phyloP scores from a whole-genome alignment of 2,797 vertebrate genomes.

The Sphenodon punctatus region DNA sequence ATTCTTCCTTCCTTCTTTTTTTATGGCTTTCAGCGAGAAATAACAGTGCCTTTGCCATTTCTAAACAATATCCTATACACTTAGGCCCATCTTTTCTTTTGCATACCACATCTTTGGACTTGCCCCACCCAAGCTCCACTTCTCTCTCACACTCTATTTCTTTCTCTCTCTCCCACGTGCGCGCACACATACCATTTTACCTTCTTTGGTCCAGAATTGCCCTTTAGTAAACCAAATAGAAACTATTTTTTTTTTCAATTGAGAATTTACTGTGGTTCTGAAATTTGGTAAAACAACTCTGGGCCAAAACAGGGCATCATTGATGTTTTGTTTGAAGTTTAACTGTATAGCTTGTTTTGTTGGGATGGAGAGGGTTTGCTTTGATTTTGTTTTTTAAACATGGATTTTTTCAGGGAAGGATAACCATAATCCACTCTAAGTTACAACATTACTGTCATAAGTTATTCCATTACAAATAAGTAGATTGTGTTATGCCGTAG shows the following conservation, averaged over 20 bases:
- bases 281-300: constrained; percentile 71
- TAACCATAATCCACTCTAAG: constrained; percentile 80
- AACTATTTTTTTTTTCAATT: constrained; percentile 51
- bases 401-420: constrained; percentile 78
- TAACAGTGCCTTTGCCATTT: constrained; percentile 73
- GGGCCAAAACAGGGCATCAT: constrained; percentile 75
- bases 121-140: constrained; percentile 38
- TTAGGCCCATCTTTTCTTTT: constrained; percentile 64
- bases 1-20: constrained; percentile 68
- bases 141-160: constrained; percentile 30
- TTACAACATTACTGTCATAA: constrained; percentile 83
- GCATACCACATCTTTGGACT: constrained; percentile 56
- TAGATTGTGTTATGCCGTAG: constrained; percentile 77
- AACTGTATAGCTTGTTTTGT: constrained; percentile 40
- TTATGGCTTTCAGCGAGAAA: constrained; percentile 72
- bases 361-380: constrained; percentile 58
- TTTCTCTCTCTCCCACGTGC: constrained; percentile 50
- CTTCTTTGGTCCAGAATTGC: constrained; percentile 79
- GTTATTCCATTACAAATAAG: constrained; percentile 78
- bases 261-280: constrained; percentile 10
- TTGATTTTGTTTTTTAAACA: constrained; percentile 59
- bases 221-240: constrained; percentile 49
- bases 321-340: constrained; percentile 65
- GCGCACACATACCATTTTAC: constrained; percentile 57
- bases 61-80: constrained; percentile 52